Base-by-base conservation (phyloP, 2,113 vertebrate genomes). In the Melanotaenia duboulayi region DNA sequence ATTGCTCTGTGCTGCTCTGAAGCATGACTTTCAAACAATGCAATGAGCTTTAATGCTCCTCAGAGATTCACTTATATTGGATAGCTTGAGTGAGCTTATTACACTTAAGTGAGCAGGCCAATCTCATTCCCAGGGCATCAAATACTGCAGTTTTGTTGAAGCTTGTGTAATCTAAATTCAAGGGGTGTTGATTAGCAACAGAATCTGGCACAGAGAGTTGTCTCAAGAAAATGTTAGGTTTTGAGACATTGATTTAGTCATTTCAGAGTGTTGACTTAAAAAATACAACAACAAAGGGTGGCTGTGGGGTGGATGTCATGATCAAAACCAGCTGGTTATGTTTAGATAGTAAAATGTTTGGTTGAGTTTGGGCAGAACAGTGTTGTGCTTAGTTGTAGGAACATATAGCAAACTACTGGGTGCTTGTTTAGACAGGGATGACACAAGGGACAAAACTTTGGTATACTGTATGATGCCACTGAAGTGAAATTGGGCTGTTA, bases 1-100 rank as follows among this genome's bases (percentile, higher is more conserved):
- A 89, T 79, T 63, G 63, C 81, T 60, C 76, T 65, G 82, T 93
- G 89, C 86, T 88, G 91, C 92, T 93, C 64, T 94, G 91, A 90
- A 93, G 87, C 92, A 91, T 93, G 94, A 91, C 90, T 91, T 72
- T 73, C 28, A 80, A 80, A 67, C 57, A 65, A 73, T 50, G 22
- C 64, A 81, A 83, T 85, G 59, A 66, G 56, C 64, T 65, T 65
- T 62, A 71, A 72, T 25, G 44, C 65, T 78, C 62, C 48, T 71
- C 55, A 75, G 32, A 69, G 42, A 64, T 67, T 68, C 60, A 52
- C 44, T 61, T 59, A 54, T 40, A 60, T 44, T 69, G 61, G 46
- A 72, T 71, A 63, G 9, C 24, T 35, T 51, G 23, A 74, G 50
- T 72, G 73, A 58, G 71, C 59, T 62, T 73, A 66, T 58, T 68